Evolutionary conservation across 1,140 invertebrate species (phyloP).

Genomic region (Brevipalpus yothersi): DNA sequence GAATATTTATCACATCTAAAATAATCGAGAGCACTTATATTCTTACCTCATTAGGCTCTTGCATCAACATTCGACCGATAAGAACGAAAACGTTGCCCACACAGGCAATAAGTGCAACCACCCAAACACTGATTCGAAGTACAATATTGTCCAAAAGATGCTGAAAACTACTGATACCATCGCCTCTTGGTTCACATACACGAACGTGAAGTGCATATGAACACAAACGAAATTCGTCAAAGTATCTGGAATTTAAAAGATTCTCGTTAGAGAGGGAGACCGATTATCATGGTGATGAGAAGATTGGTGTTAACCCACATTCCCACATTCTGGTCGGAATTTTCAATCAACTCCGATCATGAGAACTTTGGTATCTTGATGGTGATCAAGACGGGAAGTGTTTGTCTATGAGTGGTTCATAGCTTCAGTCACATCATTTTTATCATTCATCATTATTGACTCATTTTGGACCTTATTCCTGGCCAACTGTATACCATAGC

Average conservation of each 20-base stretch:
- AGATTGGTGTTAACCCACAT: no score
- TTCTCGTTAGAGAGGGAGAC: background rate
- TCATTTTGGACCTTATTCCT: no score
- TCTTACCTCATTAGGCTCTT: constrained; percentile 25
- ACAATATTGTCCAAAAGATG: constrained; percentile 35
- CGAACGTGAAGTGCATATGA: constrained; percentile 31
- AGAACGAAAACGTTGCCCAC: constrained; percentile 39
- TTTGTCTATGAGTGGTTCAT: no score
- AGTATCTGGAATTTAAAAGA: constrained; percentile 22
- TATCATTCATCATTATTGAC: no score
- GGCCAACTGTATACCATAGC: no score
- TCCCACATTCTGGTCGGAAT: no score
- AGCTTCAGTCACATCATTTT: no score
- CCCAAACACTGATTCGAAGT: constrained; percentile 39
- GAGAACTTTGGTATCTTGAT: no score
- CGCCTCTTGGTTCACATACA: constrained; percentile 35
- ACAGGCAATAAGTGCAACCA: constrained; percentile 38
- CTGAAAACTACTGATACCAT: constrained; percentile 28
- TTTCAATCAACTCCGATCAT: no score
- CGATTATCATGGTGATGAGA: no score
- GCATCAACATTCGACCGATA: constrained; percentile 33
- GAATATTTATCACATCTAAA: background rate
- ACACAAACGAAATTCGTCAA: constrained; percentile 43
- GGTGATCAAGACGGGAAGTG: no score
- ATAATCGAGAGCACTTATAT: background rate